These are phyloP conservation scores for Cyanistes caeruleus DNA, from an alignment of 2,113 vertebrate species.

Conservation along the genomic window DNA sequence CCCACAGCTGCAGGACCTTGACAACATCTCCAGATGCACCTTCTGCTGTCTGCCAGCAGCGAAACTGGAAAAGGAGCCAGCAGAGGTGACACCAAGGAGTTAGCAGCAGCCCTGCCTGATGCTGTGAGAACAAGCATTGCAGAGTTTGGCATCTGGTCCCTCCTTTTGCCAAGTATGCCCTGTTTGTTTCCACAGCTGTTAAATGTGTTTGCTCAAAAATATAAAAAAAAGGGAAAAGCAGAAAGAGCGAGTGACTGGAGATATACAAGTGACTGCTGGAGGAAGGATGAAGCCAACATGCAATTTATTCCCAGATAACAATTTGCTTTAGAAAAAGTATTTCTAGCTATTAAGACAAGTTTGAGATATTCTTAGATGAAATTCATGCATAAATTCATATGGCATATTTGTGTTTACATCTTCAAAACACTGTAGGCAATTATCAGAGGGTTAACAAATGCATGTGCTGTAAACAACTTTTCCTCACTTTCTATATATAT, in stretches of 20 bases:
- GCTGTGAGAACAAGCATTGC: constrained; percentile 59
- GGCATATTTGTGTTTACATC: constrained; percentile 23
- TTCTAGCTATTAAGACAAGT: constrained; percentile 54
- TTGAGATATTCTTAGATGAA: constrained; percentile 11
- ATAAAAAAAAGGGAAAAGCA: neutral
- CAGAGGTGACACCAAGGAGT: constrained; percentile 70
- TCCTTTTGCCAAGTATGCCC: constrained; percentile 76
- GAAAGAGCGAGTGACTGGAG: constrained; percentile 24
- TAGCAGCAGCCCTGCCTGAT: constrained; percentile 6
- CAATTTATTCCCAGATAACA: constrained; percentile 58
- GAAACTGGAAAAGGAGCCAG: constrained; percentile 34
- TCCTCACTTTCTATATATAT: neutral
- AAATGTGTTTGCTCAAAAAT: constrained; percentile 62
- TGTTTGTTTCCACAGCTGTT: constrained; percentile 80
- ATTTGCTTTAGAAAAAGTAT: constrained; percentile 59
- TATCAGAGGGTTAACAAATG: constrained; percentile 51
- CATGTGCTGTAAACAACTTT: constrained; percentile 44
- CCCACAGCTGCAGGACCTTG: constrained; percentile 45
- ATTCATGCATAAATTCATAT: constrained; percentile 40
- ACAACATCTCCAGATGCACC: constrained; percentile 64
- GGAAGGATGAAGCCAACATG: constrained; percentile 39
- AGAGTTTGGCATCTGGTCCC: constrained; percentile 73
- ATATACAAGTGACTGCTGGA: constrained; percentile 15
- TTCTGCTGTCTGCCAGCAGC: constrained; percentile 54
- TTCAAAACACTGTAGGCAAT: constrained; percentile 54